Base-by-base conservation (phyloP, 92 coral and sea anemone species). In the Zoanthus sociatus region DNA sequence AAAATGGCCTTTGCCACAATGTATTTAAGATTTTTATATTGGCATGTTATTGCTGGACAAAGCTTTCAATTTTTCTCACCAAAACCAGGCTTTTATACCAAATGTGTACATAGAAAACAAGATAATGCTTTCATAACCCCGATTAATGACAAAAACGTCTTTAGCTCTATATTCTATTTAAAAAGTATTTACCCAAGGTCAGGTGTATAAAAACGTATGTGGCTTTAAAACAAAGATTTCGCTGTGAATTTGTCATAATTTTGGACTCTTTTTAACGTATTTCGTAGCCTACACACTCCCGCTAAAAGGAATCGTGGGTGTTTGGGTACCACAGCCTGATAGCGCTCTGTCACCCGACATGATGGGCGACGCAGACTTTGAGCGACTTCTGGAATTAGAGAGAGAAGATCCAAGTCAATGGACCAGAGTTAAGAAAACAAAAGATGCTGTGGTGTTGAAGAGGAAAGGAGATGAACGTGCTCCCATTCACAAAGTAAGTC, bases 401-500 rank as follows among this genome's bases (percentile, higher is more conserved):
- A 75, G 91, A 12, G 99, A 97, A 58, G 82, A 78, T 63, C 75
- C 89, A 74, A 90, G 89, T 45, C 92, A 89, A n/a, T 97, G 99
- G 99, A 81, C 88, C 33, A 93, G 90, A 26, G 91, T 93, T 30
- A 95, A 95, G 87, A 92, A 90, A 68, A 90, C 93, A 7, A 90
- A 94, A 67, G 98, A 93, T 21, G 98, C 96, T 0, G 93, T 84
- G 63, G 98, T 97, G 7, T 97, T 94, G 97, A 90, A 93, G 71
- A 94, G 94, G 55, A 88, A 94, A 5, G 92, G 92, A 7, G 92
- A 93, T 2, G 96, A 92, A 51, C 74, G 87, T 8, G 95, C 97
- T 1, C 92, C 95, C 76, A 96, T 97, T 18, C 92, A 93, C 58
- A 97, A 95, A 89, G 99, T 97, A 64, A 33, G 74, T 26, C 45